Conservation (phyloP, 2,113 vertebrate genomes). For the Spea bombifrons region DNA sequence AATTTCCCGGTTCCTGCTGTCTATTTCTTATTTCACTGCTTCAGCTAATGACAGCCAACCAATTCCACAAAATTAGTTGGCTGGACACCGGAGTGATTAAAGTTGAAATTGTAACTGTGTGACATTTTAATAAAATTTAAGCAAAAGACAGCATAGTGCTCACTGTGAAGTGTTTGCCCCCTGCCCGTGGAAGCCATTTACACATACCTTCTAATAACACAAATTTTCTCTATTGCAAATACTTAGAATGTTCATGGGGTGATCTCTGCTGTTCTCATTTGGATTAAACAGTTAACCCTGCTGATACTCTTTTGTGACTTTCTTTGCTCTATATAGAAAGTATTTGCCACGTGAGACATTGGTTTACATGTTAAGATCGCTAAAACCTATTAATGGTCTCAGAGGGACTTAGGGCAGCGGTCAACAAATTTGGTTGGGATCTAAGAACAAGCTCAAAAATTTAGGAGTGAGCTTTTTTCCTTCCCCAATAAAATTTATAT, state of each 20-base stretch:
- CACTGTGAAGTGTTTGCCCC: conserved; percentile 44
- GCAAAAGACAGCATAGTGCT: conserved; percentile 34
- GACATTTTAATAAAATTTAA: conserved; percentile 40
- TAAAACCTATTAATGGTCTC: too few species aligned
- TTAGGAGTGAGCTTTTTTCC: too few species aligned
- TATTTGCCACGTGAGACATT: too few species aligned
- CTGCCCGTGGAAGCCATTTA: conserved; percentile 28
- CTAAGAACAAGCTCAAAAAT: too few species aligned
- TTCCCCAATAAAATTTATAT: too few species aligned
- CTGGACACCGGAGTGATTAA: conserved; percentile 38
- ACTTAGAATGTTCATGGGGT: conserved; percentile 33
- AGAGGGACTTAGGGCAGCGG: too few species aligned
- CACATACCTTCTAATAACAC: conserved; percentile 34
- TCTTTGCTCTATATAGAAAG: too few species aligned
- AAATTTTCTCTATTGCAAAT: conserved; percentile 28
- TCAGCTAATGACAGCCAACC: conserved; percentile 28
- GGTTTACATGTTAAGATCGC: too few species aligned
- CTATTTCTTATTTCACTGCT: conserved; percentile 30
- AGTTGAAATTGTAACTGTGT: conserved; percentile 26
- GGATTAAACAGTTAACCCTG: conserved; percentile 24
- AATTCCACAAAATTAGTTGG: conserved; percentile 28
- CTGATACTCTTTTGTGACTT: too few species aligned
- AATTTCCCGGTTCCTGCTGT: conserved; percentile 19
- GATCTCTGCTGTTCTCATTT: conserved; percentile 8
- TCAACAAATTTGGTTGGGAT: too few species aligned